Percentiles rank a stretch among this genome's conserved stretches.
These are phyloP conservation scores for Steatocranus sp. DNA, from an alignment of 2,797 vertebrate genomes.

Conservation along the genomic window DNA sequence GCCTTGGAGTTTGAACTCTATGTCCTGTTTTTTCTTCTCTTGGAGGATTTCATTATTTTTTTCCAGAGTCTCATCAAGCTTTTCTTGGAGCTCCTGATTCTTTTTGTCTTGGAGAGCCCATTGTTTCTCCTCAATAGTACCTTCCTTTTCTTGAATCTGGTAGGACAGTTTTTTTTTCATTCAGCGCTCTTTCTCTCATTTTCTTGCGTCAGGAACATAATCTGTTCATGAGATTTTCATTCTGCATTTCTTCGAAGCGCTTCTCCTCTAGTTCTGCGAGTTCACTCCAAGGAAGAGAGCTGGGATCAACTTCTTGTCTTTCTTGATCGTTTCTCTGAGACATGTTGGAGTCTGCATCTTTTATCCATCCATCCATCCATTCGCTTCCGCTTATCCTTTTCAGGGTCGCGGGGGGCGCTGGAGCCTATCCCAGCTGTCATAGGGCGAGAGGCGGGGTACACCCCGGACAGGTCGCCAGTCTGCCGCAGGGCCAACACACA, in stretches of 20 bases:
- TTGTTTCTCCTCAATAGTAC: background rate
- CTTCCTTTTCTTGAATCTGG: background rate
- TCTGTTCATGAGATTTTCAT: background rate
- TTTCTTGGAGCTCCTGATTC: background rate
- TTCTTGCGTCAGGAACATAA: background rate
- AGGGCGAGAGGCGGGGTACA: too few species aligned
- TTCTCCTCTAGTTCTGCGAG: background rate
- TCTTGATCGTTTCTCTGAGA: background rate
- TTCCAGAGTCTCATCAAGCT: background rate
- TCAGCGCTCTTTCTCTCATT: background rate
- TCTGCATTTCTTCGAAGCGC: fast-evolving
- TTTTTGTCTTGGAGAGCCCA: background rate
- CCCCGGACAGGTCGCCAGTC: too few species aligned
- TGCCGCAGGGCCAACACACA: too few species aligned
- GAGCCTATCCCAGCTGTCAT: too few species aligned
- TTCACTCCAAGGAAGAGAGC: background rate
- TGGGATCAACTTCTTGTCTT: background rate
- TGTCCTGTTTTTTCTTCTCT: background rate
- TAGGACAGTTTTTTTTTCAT: fast-evolving
- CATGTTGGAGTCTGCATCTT: background rate
- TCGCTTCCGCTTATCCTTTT: too few species aligned
- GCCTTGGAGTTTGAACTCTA: background rate
- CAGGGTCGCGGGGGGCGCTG: too few species aligned
- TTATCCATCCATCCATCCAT: too few species aligned
- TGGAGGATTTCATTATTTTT: background rate